Conservation (phyloP, 2,797 vertebrate genomes). For the Craterocephalus amniculus region DNA sequence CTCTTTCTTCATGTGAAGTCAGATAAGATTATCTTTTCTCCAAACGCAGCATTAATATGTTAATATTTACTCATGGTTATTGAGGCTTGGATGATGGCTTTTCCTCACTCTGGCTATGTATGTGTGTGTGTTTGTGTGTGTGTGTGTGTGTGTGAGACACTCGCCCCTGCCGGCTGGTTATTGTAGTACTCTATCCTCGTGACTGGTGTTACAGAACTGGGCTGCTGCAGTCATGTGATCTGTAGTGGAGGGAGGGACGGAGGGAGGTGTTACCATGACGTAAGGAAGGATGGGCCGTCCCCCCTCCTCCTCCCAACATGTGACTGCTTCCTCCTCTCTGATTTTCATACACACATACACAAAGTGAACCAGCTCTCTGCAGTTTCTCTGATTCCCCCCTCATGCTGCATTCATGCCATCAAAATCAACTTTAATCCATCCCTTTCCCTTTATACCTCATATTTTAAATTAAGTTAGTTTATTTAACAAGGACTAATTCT, state of each 20-base stretch:
- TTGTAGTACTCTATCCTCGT: constrained; percentile 87
- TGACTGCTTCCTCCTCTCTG: constrained; percentile 50
- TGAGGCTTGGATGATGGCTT: constrained; percentile 25
- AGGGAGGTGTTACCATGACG: constrained; percentile 65
- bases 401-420: not conserved
- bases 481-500: not conserved
- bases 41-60: constrained; percentile 53
- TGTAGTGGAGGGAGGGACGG: constrained; percentile 74
- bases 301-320: constrained; percentile 52
- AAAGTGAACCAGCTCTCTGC: constrained; percentile 9
- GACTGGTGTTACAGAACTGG: constrained; percentile 82
- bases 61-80: constrained; percentile 72
- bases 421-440: not conserved
- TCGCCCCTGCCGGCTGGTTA: constrained; percentile 66
- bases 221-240: constrained; percentile 90
- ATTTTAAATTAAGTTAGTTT: not conserved
- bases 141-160: constrained; percentile 38
- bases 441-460: not conserved
- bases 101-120: constrained; percentile 6
- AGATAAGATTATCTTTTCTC: constrained; percentile 59
- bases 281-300: constrained; percentile 37
- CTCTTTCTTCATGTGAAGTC: constrained; percentile 24
- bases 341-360: constrained; percentile 14
- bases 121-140: constrained; percentile 34
- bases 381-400: not conserved